Base-by-base conservation (phyloP, 1,140 invertebrate genomes). In the Drosophila sechellia region DNA sequence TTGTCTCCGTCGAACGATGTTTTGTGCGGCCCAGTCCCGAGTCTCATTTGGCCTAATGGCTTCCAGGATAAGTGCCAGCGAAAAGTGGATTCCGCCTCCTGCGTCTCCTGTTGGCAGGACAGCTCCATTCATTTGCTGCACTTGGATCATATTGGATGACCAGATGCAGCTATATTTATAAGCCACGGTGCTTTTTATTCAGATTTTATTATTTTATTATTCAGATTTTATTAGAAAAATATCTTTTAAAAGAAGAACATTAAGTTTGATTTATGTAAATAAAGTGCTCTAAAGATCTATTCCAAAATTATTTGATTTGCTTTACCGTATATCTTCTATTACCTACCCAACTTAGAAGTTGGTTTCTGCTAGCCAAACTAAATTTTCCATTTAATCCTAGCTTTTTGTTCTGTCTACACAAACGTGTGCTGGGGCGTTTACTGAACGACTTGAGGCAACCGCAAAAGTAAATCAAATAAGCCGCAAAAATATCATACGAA, bases 381-480 rank as follows among this genome's bases (percentile, higher is more conserved):
- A 34, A 22, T 40, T 65, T 31, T 50, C 10, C 11, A 0, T 12
- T 5, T 50, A 42, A 66, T 65, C 64, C 50, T 11, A 17, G 34
- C 20, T 27, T 68, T n/a, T 34, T 40, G 1, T 20, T 4, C 11
- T 20, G 10, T 27, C 34, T 20, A 13, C 20, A 20, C 40, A 37
- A 45, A 63, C 63, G 45, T 43, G 70, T 56, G 35, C 39, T 22
- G 42, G 40, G 49, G 17, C 54, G 54, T 25, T 27, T 31, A 27
- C 25, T 15, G 11, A 40, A 22, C 11, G 20, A 20, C 35, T 25
- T 42, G 27, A 31, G 8, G 31, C 48, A 35, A 64, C 65, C 46
- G 42, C 72, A 59, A 58, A 48, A 71, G 37, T 34, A 70, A 69
- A 80, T 74, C 59, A 63, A 79, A 66, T 64, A 83, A 64, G 68